phyloP scores from a whole-genome alignment of 2,888 invertebrate genomes.

The Agriopis aurantiaria region DNA sequence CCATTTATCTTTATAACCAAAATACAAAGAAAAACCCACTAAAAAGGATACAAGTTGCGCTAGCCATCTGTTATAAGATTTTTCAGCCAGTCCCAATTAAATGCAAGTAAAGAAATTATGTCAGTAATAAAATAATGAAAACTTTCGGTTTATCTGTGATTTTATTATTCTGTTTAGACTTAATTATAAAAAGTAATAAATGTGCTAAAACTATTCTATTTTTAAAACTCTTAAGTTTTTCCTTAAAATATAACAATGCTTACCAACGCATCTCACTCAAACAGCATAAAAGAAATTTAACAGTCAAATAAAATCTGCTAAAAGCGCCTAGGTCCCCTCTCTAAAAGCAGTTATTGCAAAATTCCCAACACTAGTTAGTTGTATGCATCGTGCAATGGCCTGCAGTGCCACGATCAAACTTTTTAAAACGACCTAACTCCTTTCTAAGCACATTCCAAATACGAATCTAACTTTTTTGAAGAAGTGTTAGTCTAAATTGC shows the following conservation, averaged over 20 bases:
- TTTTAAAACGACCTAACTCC: conserved; percentile 58
- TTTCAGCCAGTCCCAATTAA: no score
- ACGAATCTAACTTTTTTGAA: conserved; percentile 17
- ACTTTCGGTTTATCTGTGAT: no score
- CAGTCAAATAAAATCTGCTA: conserved; percentile 15
- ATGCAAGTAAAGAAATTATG: no score
- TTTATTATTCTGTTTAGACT: no score
- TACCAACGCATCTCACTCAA: not conserved
- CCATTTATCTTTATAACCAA: no score
- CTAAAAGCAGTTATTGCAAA: conserved; percentile 48
- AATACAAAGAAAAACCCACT: no score
- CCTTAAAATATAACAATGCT: not conserved
- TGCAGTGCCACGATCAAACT: conserved; percentile 71
- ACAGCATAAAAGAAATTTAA: not conserved
- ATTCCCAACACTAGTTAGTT: conserved; percentile 81
- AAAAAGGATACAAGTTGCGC: no score
- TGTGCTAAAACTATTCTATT: no score
- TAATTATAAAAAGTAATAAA: no score
- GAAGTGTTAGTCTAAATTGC: conserved; percentile 40
- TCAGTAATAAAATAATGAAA: no score
- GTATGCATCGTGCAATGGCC: conserved; percentile 87
- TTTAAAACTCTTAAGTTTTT: not conserved
- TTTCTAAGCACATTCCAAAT: conserved; percentile 40
- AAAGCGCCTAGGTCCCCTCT: conserved; percentile 44
- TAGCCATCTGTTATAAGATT: no score